Conservation (phyloP, 2,797 vertebrate genomes). For the Pseudochaenichthys georgianus region DNA sequence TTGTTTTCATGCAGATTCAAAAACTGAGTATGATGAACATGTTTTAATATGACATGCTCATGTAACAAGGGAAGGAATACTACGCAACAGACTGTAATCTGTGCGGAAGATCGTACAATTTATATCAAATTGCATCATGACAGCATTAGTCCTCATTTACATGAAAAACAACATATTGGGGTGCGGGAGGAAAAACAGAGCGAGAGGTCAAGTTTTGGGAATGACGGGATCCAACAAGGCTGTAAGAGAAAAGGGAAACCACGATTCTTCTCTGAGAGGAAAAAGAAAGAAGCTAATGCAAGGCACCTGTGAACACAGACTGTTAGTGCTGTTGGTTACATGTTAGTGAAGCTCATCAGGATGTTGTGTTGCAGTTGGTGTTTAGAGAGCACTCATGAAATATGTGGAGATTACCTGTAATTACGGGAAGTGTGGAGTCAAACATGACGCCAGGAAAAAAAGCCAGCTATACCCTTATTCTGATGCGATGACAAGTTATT, state of each 20-base stretch:
- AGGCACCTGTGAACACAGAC: constrained; percentile 16
- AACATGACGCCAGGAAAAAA: not conserved
- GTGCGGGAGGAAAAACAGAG: constrained; percentile 6
- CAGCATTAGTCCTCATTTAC: not conserved
- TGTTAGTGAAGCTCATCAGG: constrained; percentile 46
- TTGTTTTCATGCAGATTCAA: constrained; percentile 13
- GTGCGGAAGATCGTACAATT: not conserved
- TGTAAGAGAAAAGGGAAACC: constrained; percentile 29
- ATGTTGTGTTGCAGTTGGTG: constrained; percentile 3
- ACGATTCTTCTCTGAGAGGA: constrained; percentile 1
- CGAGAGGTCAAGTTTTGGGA: constrained; percentile 48
- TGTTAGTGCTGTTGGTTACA: constrained; percentile 43
- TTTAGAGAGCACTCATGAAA: constrained; percentile 33
- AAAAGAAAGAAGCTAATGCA: constrained; percentile 8
- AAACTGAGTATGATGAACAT: not conserved
- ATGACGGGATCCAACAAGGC: constrained; percentile 41
- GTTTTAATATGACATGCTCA: not conserved
- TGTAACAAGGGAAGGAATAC: constrained; percentile 11
- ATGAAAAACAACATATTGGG: constrained; percentile 6
- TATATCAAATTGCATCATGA: not conserved
- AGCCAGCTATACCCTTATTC: not conserved
- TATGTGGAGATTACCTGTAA: constrained; percentile 18
- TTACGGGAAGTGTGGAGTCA: not conserved
- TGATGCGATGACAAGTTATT: not conserved
- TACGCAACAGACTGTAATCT: not conserved